A percentile compares a stretch with the other conserved stretches of the same genome.
Conservation (phyloP, 2,888 invertebrate species). For the Callinectes sapidus region DNA sequence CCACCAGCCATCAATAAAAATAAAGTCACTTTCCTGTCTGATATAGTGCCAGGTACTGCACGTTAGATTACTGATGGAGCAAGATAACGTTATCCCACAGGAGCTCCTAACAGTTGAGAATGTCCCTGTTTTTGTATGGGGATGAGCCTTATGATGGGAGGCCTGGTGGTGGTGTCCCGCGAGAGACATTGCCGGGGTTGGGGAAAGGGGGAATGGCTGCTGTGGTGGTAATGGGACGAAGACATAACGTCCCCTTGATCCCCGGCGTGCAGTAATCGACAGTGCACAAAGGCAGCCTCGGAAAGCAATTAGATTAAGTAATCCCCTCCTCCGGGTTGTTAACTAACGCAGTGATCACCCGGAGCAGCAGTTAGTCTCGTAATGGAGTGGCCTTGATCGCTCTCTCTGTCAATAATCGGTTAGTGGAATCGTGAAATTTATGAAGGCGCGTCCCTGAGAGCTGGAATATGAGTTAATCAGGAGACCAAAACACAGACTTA, state of each 20-base stretch:
- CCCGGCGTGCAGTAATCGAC: background rate
- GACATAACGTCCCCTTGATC: background rate
- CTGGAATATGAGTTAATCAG: constrained; percentile 32
- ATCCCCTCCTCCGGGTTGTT: background rate
- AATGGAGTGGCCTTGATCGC: constrained; percentile 24
- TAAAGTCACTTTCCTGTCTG: background rate
- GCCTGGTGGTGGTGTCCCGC: background rate
- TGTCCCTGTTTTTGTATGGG: background rate
- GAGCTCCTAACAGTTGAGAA: background rate
- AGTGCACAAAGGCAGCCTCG: background rate
- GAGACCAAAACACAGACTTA: constrained; percentile 5
- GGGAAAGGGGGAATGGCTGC: background rate
- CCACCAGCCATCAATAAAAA: background rate
- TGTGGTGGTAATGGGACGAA: background rate
- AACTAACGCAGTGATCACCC: constrained; percentile 18
- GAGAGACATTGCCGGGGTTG: background rate
- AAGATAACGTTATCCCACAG: background rate
- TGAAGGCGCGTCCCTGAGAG: background rate
- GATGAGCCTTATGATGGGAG: background rate
- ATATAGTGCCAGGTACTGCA: background rate
- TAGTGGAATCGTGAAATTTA: background rate
- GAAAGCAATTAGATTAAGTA: constrained; percentile 42
- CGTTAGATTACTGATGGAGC: background rate
- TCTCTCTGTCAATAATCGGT: constrained; percentile 3
- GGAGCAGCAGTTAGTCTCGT: background rate